Evolutionary conservation across 2,113 vertebrate genomes (phyloP).

Genomic region (Cinclus mexicanus): DNA sequence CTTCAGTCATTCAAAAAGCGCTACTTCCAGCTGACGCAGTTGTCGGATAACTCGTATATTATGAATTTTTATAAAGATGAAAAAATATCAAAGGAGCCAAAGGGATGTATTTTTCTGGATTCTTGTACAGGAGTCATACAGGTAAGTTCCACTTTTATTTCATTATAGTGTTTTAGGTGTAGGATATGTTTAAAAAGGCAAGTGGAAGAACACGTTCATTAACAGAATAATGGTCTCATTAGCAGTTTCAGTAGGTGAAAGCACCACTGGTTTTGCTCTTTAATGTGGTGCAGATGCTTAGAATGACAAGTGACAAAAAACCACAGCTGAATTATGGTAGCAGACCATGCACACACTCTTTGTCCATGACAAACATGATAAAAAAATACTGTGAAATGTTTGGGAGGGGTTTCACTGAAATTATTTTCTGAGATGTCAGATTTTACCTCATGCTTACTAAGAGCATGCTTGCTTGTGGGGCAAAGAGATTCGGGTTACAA

Average conservation of each 20-base stretch:
- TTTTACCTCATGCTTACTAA: not conserved
- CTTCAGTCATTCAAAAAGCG: constrained; percentile 95
- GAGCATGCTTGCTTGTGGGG: not conserved
- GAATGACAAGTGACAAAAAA: not conserved
- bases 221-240: not conserved
- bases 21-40: constrained; percentile 95
- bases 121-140: constrained; percentile 96
- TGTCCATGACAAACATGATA: not conserved
- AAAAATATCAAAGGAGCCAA: constrained; percentile 98
- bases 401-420: not conserved
- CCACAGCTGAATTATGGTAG: not conserved
- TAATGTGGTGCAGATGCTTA: not conserved
- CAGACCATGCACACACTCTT: not conserved
- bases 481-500: not conserved
- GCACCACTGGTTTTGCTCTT: not conserved
- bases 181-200: not conserved
- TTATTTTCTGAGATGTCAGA: not conserved
- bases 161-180: not conserved
- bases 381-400: not conserved
- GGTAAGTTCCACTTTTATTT: constrained; percentile 74
- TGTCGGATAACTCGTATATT: constrained; percentile 97
- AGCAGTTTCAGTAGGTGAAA: not conserved
- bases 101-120: constrained; percentile 98
- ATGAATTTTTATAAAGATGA: constrained; percentile 99
- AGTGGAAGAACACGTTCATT: fast-evolving